Evolutionary conservation across 1,140 invertebrate species (phyloP).

Genomic region (Apis dorsata): DNA sequence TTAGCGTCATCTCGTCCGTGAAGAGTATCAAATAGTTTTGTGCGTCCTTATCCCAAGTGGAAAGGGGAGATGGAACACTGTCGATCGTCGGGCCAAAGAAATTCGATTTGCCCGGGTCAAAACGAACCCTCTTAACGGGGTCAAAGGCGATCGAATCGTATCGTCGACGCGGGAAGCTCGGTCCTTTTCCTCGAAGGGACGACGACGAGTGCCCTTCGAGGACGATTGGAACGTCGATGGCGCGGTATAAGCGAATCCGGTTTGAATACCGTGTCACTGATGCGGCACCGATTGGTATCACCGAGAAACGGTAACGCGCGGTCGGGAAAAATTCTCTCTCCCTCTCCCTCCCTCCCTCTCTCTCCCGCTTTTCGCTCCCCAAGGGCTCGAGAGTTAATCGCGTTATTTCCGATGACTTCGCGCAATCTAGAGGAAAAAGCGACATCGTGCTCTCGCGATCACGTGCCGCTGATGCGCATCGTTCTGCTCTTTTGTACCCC

Average conservation of each 20-base stretch:
- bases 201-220: conserved; percentile 35
- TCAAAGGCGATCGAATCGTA: conserved; percentile 18
- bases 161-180: conserved; percentile 2
- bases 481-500: not conserved
- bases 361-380: conserved; percentile 8
- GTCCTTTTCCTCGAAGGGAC: conserved; percentile 29
- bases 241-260: conserved; percentile 47
- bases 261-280: conserved; percentile 50
- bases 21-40: not conserved
- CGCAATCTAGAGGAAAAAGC: conserved; percentile 25
- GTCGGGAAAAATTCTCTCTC: conserved; percentile 15
- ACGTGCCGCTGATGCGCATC: not conserved
- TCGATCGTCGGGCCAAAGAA: conserved; percentile 11
- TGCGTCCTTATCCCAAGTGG: not conserved
- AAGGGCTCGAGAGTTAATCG: conserved; percentile 61
- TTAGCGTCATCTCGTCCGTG: not conserved
- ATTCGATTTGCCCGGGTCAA: conserved; percentile 27
- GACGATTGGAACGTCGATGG: conserved; percentile 41
- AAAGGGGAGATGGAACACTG: not conserved
- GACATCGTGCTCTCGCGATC: not conserved
- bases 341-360: not conserved
- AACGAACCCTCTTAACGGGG: not conserved
- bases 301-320: conserved; percentile 24
- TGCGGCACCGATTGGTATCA: conserved; percentile 48
- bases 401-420: conserved; percentile 62